Percentiles rank a stretch among this genome's conserved stretches.
Evolutionary conservation across 2,888 invertebrate genomes (phyloP).

Genomic region (Euproctis similis): DNA sequence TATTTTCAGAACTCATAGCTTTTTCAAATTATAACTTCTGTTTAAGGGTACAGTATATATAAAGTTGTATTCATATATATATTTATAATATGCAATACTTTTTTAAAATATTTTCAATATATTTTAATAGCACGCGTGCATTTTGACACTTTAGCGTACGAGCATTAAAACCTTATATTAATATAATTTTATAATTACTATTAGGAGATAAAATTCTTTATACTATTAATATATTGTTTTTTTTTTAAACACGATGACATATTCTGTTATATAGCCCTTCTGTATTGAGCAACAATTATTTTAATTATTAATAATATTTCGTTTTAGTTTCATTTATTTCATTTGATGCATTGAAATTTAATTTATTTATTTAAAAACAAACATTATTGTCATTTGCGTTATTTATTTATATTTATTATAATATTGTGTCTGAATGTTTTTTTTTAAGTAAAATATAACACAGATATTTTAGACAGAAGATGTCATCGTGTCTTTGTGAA

Average conservation of each 20-base stretch:
- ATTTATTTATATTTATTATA: no score
- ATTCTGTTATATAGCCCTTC: constrained; percentile 29
- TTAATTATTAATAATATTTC: background rate
- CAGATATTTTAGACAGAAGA: constrained; percentile 34
- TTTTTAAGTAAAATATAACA: constrained; percentile 4
- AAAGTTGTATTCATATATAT: constrained; percentile 15
- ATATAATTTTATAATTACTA: constrained; percentile 41
- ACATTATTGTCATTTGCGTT: constrained; percentile 18
- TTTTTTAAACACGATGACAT: constrained; percentile 47
- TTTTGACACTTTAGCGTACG: constrained; percentile 65
- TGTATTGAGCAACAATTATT: constrained; percentile 49
- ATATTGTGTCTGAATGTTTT: background rate
- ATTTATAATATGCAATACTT: constrained; percentile 32
- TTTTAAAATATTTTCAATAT: constrained; percentile 28
- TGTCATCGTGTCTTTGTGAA: constrained; percentile 52
- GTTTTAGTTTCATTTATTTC: no score
- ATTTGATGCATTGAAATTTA: no score
- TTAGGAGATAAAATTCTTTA: constrained; percentile 60
- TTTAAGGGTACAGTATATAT: constrained; percentile 31
- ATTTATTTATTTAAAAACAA: constrained; percentile 2
- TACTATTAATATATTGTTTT: constrained; percentile 44
- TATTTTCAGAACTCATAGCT: constrained; percentile 32
- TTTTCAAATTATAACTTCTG: constrained; percentile 21
- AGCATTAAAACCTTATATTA: constrained; percentile 62
- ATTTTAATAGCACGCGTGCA: constrained; percentile 63